Evolutionary conservation across 2,113 vertebrate species (phyloP).

Genomic region (Eolophus roseicapilla): DNA sequence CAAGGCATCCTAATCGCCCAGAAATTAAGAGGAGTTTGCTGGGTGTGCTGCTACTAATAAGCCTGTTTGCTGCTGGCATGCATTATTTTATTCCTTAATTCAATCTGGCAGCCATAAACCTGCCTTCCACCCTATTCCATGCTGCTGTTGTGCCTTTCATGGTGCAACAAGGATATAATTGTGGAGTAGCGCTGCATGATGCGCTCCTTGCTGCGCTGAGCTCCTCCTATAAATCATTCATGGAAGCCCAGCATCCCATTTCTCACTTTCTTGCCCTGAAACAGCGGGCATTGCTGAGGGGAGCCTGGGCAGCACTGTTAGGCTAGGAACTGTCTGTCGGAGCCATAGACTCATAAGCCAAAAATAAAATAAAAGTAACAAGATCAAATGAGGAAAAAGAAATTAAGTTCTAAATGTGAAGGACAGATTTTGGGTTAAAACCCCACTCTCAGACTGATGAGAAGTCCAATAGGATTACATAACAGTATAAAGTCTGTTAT

Average conservation of each 20-base stretch:
- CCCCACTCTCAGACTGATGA: background rate
- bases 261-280: background rate
- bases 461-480: background rate
- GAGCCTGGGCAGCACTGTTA: background rate
- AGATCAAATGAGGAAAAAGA: background rate
- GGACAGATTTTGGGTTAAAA: background rate
- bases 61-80: background rate
- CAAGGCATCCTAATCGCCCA: background rate
- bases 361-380: background rate
- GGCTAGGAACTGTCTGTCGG: background rate
- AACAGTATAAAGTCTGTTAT: background rate
- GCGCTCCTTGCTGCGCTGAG: rapidly evolving
- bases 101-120: background rate
- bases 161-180: rapidly evolving
- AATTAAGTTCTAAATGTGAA: background rate
- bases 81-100: background rate
- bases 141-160: background rate
- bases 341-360: background rate
- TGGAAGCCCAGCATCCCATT: background rate
- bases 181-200: rapidly evolving
- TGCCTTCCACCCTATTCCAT: rapidly evolving
- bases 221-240: background rate
- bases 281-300: background rate
- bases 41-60: background rate
- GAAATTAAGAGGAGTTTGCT: background rate